A percentile compares a stretch with the other conserved stretches of the same genome.
These are phyloP conservation scores for Acleris holmiana DNA, from an alignment of 2,888 invertebrate genomes.

Conservation along the genomic window DNA sequence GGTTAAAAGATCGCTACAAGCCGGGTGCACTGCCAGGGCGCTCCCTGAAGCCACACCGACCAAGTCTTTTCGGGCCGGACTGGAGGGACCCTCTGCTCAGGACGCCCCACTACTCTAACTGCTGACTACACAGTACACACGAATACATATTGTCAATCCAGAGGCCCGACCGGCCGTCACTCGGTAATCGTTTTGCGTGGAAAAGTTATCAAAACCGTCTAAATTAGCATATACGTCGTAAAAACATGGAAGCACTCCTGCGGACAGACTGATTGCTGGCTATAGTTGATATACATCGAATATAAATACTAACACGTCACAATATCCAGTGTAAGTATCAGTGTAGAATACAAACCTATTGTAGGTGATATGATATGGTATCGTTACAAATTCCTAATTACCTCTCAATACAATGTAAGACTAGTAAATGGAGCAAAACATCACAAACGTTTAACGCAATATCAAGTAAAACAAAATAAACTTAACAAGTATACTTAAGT, in stretches of 20 bases:
- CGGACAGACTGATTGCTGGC: conserved; percentile 82
- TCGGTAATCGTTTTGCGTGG: conserved; percentile 53
- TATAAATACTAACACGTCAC: conserved; percentile 32
- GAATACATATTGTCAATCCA: conserved; percentile 70
- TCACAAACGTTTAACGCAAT: conserved; percentile 31
- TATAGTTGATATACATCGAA: conserved; percentile 45
- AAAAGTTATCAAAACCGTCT: conserved; percentile 69
- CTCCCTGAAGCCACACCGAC: not conserved
- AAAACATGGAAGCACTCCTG: conserved; percentile 83
- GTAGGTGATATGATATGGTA: conserved; percentile 30
- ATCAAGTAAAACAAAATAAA: conserved; percentile 45
- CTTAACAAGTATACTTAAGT: conserved; percentile 36
- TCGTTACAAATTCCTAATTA: conserved; percentile 18
- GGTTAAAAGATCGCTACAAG: not conserved
- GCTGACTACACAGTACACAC: conserved; percentile 40
- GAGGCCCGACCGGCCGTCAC: conserved; percentile 61
- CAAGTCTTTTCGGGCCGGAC: conserved; percentile 16
- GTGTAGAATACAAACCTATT: conserved; percentile 15
- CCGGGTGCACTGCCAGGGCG: not conserved
- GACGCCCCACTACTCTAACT: conserved; percentile 9
- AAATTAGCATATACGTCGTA: conserved; percentile 75
- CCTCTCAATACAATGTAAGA: conserved; percentile 21
- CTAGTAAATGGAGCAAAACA: conserved; percentile 20
- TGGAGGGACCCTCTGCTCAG: conserved; percentile 4
- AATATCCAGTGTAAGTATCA: conserved; percentile 30